Conservation (phyloP, 2,888 invertebrate genomes). For the Drosophila kambysellisi region DNA sequence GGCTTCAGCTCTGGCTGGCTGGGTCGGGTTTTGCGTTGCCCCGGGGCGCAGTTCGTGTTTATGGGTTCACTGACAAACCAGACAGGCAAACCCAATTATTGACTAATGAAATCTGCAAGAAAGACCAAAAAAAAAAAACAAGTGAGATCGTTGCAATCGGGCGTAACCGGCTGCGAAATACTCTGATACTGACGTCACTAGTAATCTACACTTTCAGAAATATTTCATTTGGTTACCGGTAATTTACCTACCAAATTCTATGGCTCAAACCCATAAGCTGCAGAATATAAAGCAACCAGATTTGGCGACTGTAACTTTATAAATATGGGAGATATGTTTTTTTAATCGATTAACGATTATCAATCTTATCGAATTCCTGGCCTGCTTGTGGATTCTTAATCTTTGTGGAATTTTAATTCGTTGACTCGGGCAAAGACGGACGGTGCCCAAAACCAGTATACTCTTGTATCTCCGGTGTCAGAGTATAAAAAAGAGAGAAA, state of each 20-base stretch:
- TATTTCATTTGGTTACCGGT: no score
- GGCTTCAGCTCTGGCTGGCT: conserved; percentile 21
- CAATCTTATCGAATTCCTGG: background rate
- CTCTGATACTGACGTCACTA: background rate
- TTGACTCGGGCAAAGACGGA: background rate
- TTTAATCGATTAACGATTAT: background rate
- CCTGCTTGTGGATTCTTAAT: background rate
- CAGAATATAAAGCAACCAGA: background rate
- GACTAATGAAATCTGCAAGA: conserved; percentile 77
- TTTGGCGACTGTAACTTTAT: background rate
- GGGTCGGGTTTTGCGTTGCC: conserved; percentile 43
- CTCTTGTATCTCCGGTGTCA: background rate
- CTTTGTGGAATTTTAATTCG: background rate
- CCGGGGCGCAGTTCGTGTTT: conserved; percentile 67
- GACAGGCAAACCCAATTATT: conserved; percentile 80
- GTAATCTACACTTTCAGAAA: background rate
- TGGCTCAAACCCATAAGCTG: background rate
- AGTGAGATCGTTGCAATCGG: background rate
- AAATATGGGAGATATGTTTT: background rate
- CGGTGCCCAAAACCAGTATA: background rate
- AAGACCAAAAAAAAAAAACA: conserved; percentile 21
- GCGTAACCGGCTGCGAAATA: background rate
- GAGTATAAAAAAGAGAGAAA: background rate
- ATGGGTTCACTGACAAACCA: conserved; percentile 73
- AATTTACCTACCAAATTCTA: background rate